phyloP scores from a whole-genome alignment of 2,113 vertebrate genomes.

The Spilogale gracilis region DNA sequence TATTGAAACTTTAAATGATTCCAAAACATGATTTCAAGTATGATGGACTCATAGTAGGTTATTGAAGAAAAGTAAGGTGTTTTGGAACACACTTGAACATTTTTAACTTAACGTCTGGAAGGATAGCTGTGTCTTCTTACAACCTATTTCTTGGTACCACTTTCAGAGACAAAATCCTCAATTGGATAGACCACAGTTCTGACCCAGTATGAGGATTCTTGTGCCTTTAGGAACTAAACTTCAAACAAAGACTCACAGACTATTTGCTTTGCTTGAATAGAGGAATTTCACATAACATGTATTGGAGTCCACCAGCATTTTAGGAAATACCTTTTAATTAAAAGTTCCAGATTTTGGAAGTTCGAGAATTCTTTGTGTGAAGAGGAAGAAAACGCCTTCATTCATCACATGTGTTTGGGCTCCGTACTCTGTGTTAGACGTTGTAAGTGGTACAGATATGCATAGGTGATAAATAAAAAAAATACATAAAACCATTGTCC shows the following conservation, averaged over 20 bases:
- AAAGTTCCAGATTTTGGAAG: conserved; percentile 52
- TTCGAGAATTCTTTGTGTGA: conserved; percentile 32
- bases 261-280: conserved; percentile 39
- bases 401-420: not conserved
- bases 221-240: conserved; percentile 18
- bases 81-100: conserved; percentile 42
- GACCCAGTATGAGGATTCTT: conserved; percentile 49
- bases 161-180: conserved; percentile 48
- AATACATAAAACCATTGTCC: conserved; percentile 9
- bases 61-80: conserved; percentile 52
- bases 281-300: conserved; percentile 15
- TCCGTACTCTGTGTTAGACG: not conserved
- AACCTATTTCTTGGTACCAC: conserved; percentile 23
- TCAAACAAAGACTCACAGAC: conserved; percentile 4
- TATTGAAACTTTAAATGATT: conserved; percentile 51
- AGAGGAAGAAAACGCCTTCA: conserved; percentile 9
- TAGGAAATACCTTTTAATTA: conserved; percentile 56
- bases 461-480: not conserved
- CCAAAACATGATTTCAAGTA: conserved; percentile 56
- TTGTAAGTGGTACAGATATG: conserved; percentile 43
- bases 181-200: conserved; percentile 40
- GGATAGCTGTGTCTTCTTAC: conserved; percentile 21
- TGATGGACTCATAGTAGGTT: conserved; percentile 55
- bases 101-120: conserved; percentile 40
- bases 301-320: conserved; percentile 32